Percentiles rank a stretch among this genome's conserved stretches.
Evolutionary conservation across 1,140 invertebrate species (phyloP).

Genomic region (Trigoniulus corallinus): DNA sequence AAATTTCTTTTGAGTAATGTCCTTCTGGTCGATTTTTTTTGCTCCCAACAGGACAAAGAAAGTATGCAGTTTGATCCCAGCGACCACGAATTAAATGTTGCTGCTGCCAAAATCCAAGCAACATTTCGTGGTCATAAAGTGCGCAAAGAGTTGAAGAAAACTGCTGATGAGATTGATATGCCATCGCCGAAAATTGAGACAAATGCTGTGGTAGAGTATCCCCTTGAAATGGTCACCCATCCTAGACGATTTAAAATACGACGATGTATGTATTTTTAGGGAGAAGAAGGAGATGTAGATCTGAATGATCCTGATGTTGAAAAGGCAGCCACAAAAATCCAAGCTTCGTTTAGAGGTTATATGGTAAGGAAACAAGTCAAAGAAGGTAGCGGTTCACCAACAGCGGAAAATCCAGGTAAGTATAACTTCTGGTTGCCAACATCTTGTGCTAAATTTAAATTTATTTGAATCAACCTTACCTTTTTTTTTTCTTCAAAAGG

Average conservation of each 20-base stretch:
- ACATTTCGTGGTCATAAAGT: conserved; percentile 42
- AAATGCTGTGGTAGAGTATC: conserved; percentile 1
- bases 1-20: too few relatives aligned
- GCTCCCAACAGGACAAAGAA: background rate
- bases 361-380: conserved; percentile 60
- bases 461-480: too few relatives aligned
- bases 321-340: conserved; percentile 77
- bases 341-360: conserved; percentile 80
- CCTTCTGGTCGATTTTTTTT: too few relatives aligned
- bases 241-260: too few relatives aligned
- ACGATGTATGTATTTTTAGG: conserved; percentile 2
- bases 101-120: conserved; percentile 48
- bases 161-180: conserved; percentile 19
- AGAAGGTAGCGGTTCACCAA: background rate
- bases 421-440: too few relatives aligned
- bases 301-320: conserved; percentile 48
- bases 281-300: conserved; percentile 25
- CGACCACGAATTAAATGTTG: conserved; percentile 38
- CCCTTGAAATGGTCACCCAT: background rate
- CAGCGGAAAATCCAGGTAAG: conserved; percentile 1
- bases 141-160: conserved; percentile 41
- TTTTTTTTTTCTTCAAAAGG: too few relatives aligned
- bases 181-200: background rate
- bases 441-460: too few relatives aligned
- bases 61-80: conserved; percentile 27